A percentile compares a stretch with the other conserved stretches of the same genome.
phyloP scores from a whole-genome alignment of 1,140 invertebrate species.

The Drosophila melanogaster region Release_6_plus_ISO1_MT NT_033777.3:22576501-22577000 shows the following conservation, averaged over 20 bases:
- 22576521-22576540: too few species aligned
- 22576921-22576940: constrained; percentile 31
- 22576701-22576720: constrained; percentile 16
- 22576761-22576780: constrained; percentile 30
- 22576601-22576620: not conserved
- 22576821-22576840: constrained; percentile 34
- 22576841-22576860: constrained; percentile 38
- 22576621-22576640: constrained; percentile 47
- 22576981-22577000: constrained; percentile 60
- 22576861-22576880: constrained; percentile 61
- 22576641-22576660: constrained; percentile 66
- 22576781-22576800: constrained; percentile 45
- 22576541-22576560: too few species aligned
- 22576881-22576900: constrained; percentile 55
- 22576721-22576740: constrained; percentile 2
- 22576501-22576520: too few species aligned
- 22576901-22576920: constrained; percentile 30
- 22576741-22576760: constrained; percentile 20
- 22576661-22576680: constrained; percentile 64
- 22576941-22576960: constrained; percentile 40
- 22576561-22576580: too few species aligned
- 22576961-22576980: constrained; percentile 59
- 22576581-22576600: not conserved
- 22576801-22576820: constrained; percentile 41
- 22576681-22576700: constrained; percentile 21